A percentile compares a stretch with the other conserved stretches of the same genome.
phyloP scores from a whole-genome alignment of 2,888 invertebrate species.

The Agrochola lychnidis region DNA sequence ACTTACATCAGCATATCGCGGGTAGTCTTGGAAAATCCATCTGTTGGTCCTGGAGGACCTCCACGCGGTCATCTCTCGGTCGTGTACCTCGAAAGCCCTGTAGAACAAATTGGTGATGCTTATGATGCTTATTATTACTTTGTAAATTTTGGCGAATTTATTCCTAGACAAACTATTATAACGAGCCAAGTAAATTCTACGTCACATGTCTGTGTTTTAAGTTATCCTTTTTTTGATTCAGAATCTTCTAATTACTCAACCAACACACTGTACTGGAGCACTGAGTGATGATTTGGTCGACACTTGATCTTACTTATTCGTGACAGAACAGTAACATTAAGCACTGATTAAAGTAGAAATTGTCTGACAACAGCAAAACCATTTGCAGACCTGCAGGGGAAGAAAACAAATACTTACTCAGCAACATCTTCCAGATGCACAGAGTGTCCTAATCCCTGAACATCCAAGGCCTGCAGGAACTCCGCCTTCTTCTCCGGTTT shows the following conservation, averaged over 20 bases:
- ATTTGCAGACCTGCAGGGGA: not conserved
- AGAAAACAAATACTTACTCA: slow-evolving; percentile 62
- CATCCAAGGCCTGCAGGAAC: slow-evolving; percentile 69
- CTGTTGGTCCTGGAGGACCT: slow-evolving; percentile 20
- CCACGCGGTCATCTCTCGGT: slow-evolving; percentile 31
- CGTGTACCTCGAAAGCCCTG: slow-evolving; percentile 47
- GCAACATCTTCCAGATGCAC: slow-evolving; percentile 73
- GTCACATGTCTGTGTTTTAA: not conserved
- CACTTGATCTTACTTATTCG: not conserved
- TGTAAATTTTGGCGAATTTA: not conserved
- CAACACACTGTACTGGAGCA: too few relatives aligned
- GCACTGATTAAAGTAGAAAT: not conserved
- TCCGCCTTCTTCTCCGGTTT: slow-evolving; percentile 62
- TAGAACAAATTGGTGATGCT: not conserved
- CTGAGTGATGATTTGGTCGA: not conserved
- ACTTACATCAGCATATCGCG: slow-evolving; percentile 51
- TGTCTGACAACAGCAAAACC: not conserved
- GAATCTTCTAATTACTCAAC: not conserved
- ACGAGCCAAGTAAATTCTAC: not conserved
- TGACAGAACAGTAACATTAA: not conserved
- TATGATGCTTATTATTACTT: not conserved
- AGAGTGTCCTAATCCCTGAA: slow-evolving; percentile 66
- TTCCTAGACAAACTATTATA: not conserved
- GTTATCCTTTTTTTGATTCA: not conserved
- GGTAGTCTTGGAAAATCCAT: slow-evolving; percentile 50